A percentile compares a stretch with the other conserved stretches of the same genome.
phyloP scores from a whole-genome alignment of 2,113 vertebrate species.

The Oostethus manadensis region DNA sequence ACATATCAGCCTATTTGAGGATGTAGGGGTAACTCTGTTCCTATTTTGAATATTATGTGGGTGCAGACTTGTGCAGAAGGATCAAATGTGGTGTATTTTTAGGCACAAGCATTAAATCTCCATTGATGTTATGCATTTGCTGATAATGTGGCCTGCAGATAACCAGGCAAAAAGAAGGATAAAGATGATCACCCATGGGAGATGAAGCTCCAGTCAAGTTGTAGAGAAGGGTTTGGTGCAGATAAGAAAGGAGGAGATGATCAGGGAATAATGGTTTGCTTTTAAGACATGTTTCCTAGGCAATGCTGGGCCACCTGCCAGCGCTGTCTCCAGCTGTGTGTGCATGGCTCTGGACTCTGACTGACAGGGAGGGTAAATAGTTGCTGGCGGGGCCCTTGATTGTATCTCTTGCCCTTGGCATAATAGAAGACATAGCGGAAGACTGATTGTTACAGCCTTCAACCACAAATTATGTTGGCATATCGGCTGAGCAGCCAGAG shows the following conservation, averaged over 20 bases:
- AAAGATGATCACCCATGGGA: slow-evolving; percentile 23
- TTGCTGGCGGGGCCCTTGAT: slow-evolving; percentile 62
- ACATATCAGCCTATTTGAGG: slow-evolving; percentile 30
- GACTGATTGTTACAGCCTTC: slow-evolving; percentile 57
- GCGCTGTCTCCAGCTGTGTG: slow-evolving; percentile 47
- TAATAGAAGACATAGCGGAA: slow-evolving; percentile 41
- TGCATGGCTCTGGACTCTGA: slow-evolving; percentile 49
- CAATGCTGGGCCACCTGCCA: slow-evolving; percentile 41
- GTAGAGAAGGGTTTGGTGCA: slow-evolving; percentile 2
- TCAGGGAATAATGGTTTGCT: slow-evolving; percentile 39
- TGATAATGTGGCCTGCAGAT: slow-evolving; percentile 5
- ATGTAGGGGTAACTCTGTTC: slow-evolving; percentile 1
- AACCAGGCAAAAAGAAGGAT: slow-evolving; percentile 4
- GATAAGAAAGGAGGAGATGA: slow-evolving; percentile 24
- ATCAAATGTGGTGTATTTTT: slow-evolving; percentile 1
- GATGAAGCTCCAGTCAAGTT: slow-evolving; percentile 24
- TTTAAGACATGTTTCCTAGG: slow-evolving; percentile 43
- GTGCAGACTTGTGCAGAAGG: background rate
- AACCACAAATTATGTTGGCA: slow-evolving; percentile 57
- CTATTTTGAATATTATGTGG: slow-evolving; percentile 3
- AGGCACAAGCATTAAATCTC: slow-evolving; percentile 25
- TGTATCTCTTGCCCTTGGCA: slow-evolving; percentile 58
- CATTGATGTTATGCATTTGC: slow-evolving; percentile 24
- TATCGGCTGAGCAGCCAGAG: slow-evolving; percentile 30
- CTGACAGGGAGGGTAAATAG: slow-evolving; percentile 68